Evolutionary conservation across 37 sponge, comb jelly and placozoan genomes (phyloP).

Genomic region (Chondrilla cf. caribensis): DNA sequence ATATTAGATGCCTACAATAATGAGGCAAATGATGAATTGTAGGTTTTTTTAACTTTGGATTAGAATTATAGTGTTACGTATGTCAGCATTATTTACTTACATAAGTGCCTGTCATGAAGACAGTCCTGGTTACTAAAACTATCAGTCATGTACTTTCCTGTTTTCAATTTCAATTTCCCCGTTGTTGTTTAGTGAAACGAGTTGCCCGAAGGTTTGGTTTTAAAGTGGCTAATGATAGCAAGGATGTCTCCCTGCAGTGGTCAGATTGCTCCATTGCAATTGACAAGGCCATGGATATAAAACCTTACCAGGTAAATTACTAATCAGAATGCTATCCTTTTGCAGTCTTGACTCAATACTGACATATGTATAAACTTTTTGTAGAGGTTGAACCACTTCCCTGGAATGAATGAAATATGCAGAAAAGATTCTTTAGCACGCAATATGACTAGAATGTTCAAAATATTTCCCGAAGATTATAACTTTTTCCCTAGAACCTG

Average conservation of each 20-base stretch:
- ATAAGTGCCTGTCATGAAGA: too few relatives aligned
- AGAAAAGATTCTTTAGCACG: constrained; percentile 93
- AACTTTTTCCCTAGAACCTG: constrained; percentile 86
- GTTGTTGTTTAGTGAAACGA: constrained; percentile 67
- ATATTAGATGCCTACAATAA: too few relatives aligned
- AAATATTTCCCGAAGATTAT: constrained; percentile 97
- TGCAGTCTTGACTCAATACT: too few relatives aligned
- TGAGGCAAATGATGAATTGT: too few relatives aligned
- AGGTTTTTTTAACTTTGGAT: too few relatives aligned
- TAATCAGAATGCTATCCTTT: too few relatives aligned
- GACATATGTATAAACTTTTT: neutral
- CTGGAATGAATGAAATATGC: constrained; percentile 98
- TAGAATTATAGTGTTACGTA: too few relatives aligned
- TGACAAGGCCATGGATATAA: constrained; percentile 86
- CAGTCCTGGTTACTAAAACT: too few relatives aligned
- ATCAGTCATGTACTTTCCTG: neutral
- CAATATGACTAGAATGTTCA: constrained; percentile 92
- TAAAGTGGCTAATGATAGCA: constrained; percentile 65
- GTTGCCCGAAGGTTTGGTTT: constrained; percentile 82
- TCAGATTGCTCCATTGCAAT: constrained; percentile 82
- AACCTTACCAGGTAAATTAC: constrained; percentile 88
- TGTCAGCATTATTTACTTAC: too few relatives aligned
- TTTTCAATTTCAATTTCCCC: neutral
- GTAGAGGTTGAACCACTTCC: constrained; percentile 99
- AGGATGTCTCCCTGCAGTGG: constrained; percentile 93